Conservation (phyloP, 2,113 vertebrate species). For the Hiodon alosoides region DNA sequence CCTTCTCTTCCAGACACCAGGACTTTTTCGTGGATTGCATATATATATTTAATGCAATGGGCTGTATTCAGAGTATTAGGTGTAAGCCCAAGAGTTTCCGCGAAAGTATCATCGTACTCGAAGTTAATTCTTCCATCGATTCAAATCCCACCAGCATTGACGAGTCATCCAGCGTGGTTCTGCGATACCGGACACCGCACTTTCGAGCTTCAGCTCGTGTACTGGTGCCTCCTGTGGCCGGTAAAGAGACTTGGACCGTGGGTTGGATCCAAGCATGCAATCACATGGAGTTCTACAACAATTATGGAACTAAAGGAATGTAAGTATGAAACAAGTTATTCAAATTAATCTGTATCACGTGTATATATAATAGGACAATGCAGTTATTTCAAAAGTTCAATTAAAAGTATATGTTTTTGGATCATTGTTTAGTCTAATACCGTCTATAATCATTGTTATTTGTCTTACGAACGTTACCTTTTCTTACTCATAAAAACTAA, state of each 20-base stretch:
- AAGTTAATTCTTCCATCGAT: conserved; percentile 91
- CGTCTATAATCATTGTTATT: too few relatives aligned
- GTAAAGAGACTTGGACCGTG: conserved; percentile 90
- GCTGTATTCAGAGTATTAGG: conserved; percentile 95
- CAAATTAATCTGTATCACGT: too few relatives aligned
- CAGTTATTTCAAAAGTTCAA: too few relatives aligned
- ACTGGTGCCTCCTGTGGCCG: conserved; percentile 80
- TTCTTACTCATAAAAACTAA: too few relatives aligned
- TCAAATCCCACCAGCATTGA: conserved; percentile 91
- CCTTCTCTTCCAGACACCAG: conserved; percentile 67
- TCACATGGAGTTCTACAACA: conserved; percentile 98
- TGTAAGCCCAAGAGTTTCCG: conserved; percentile 95
- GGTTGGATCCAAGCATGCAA: conserved; percentile 98
- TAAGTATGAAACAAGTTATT: conserved; percentile 63
- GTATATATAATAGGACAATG: too few relatives aligned
- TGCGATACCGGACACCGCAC: conserved; percentile 93
- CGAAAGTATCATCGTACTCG: conserved; percentile 83
- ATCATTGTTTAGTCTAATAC: too few relatives aligned
- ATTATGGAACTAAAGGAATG: conserved; percentile 90
- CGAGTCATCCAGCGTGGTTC: conserved; percentile 90
- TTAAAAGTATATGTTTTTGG: too few relatives aligned
- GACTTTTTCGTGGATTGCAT: conserved; percentile 68
- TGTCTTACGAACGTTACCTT: too few relatives aligned
- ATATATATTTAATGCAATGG: conserved; percentile 81
- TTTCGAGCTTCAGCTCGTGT: conserved; percentile 91